Conservation (phyloP, 2,888 invertebrate species). For the Pseudococcus longispinus region DNA sequence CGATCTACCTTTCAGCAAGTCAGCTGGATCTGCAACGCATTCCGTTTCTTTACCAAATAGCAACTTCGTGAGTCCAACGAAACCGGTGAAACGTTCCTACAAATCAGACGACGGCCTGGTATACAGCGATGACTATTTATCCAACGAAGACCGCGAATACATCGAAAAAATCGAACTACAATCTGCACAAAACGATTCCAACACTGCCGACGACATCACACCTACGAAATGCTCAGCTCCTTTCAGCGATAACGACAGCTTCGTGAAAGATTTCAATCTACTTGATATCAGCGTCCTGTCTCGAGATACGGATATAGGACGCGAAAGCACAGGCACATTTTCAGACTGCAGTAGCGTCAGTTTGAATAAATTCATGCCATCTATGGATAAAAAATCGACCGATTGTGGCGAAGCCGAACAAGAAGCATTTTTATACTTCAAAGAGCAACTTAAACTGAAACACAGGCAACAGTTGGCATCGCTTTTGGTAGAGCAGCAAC, state of each 20-base stretch:
- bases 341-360: conserved; percentile 54
- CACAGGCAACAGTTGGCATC: conserved; percentile 34
- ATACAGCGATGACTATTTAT: not conserved
- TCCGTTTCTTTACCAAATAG: not conserved
- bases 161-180: conserved; percentile 17
- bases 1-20: not conserved
- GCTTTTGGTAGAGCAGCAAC: conserved; percentile 45
- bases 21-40: not conserved
- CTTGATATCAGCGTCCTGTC: conserved; percentile 7
- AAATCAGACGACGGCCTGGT: not conserved
- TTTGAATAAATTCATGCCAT: conserved; percentile 40
- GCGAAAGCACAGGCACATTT: conserved; percentile 32
- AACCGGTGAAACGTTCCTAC: not conserved
- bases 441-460: conserved; percentile 50
- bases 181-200: not conserved
- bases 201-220: not conserved
- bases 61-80: not conserved
- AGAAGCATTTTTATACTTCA: not conserved
- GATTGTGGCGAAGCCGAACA: conserved; percentile 8
- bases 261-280: conserved; percentile 29
- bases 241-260: conserved; percentile 40
- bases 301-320: not conserved
- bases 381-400: not conserved
- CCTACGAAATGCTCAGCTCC: not conserved
- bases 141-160: not conserved